Evolutionary conservation across 2,797 vertebrate genomes (phyloP), one percentile per base, ranked within the genome.

Genomic region (Bovichtus diacanthus): DNA sequence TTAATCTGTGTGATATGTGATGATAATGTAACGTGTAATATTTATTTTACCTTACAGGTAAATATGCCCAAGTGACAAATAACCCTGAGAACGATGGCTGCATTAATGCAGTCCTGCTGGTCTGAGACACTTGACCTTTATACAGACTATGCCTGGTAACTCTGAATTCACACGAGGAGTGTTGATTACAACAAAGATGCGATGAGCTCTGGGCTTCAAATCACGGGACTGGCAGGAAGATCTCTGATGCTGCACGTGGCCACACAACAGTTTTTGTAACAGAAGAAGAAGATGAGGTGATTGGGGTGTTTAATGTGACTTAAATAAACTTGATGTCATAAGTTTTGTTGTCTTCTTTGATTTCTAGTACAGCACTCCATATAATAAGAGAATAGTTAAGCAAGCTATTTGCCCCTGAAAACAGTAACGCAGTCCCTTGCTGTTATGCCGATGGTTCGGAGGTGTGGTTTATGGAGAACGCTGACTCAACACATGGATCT

Each of bases 81-180:
- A 99, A 98, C 92, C 98, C 98, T 19, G 98, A 99, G 94, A 99
- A 99, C 0, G 97, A 99, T 8, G 98, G 98, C 67, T 99, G 98
- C 82, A 99, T 99, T 81, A 99, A 99, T 43, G 97, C 97, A 2
- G 95, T 99, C 76, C 92, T 99, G 56, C 96, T 99, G 63, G 97
- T 99, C 39, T 99, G 76, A 89, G 84, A 91, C 88, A 84, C 77
- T 81, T 49, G 25, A 64, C 61, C 72, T 55, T 68, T 67, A 46
- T 70, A 83, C 59, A 38, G 82, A 91, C 84, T 86, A 53, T 90
- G 77, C 70, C 81, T 80, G n/a, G 3, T 59, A 27, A 76, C 78
- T 80, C 51, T 61, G 39, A 11, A 34, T 44, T n/a, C 44, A 60
- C 47, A 38, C 15, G 44, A 75, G 66, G 49, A 63, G 46, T 27